phyloP scores from a whole-genome alignment of 2,797 vertebrate species.

The Peromyscus eremicus region DNA sequence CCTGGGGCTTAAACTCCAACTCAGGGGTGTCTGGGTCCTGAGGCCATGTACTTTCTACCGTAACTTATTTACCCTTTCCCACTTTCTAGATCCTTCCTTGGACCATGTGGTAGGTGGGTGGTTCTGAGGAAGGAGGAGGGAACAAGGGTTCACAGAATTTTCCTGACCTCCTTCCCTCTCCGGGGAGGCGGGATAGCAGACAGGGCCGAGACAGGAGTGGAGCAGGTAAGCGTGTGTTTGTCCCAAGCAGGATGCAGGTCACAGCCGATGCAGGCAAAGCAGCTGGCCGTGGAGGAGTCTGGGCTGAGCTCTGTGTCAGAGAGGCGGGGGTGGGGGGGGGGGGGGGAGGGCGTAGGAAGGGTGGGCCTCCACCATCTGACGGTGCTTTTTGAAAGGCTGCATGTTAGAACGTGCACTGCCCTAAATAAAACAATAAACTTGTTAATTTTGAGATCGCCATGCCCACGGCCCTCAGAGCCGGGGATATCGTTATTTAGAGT shows the following conservation, averaged over 20 bases:
- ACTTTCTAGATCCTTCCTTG: neutral
- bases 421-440: neutral
- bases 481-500: neutral
- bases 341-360: too few relatives aligned
- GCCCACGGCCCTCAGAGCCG: neutral
- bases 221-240: too few relatives aligned
- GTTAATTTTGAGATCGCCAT: neutral
- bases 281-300: accelerated
- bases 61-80: neutral
- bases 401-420: accelerated
- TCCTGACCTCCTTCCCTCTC: neutral
- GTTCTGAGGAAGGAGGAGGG: neutral
- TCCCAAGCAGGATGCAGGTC: neutral
- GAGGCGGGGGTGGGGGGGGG: neutral
- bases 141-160: neutral
- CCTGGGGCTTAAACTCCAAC: neutral
- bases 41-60: neutral
- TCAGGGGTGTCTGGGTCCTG: neutral
- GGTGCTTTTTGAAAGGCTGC: neutral
- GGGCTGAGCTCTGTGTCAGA: neutral
- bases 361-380: neutral
- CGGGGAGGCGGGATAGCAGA: neutral
- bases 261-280: accelerated
- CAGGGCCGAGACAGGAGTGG: neutral
- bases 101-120: neutral